phyloP scores from a whole-genome alignment of 2,797 vertebrate species.

The Xenentodon cancila region DNA sequence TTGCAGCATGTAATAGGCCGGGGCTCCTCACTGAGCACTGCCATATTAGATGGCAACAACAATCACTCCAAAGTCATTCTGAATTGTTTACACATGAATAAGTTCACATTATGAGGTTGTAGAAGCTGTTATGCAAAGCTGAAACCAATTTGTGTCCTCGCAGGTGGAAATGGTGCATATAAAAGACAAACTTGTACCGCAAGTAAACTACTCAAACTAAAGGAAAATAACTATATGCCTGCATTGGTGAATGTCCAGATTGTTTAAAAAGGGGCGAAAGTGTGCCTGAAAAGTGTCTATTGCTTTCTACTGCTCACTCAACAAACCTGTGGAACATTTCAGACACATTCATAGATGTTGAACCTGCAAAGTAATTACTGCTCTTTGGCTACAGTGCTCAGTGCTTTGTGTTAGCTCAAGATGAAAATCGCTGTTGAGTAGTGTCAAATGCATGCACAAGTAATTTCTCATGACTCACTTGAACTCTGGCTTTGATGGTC shows the following conservation, averaged over 20 bases:
- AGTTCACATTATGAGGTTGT: neutral
- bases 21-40: neutral
- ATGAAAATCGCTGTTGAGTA: constrained; percentile 1
- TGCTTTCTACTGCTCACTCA: neutral
- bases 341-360: neutral
- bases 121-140: neutral
- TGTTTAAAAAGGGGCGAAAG: neutral
- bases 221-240: too few species aligned
- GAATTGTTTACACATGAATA: constrained; percentile 1
- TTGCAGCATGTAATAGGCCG: too few species aligned
- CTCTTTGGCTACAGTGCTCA: constrained; percentile 5
- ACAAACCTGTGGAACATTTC: neutral
- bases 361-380: constrained; percentile 2
- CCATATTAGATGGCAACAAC: neutral
- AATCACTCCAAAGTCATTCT: neutral
- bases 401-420: constrained; percentile 8
- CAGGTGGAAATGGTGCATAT: neutral
- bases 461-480: constrained; percentile 22
- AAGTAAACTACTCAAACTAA: too few species aligned
- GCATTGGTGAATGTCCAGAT: too few species aligned
- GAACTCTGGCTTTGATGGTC: constrained; percentile 7
- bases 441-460: neutral
- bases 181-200: neutral
- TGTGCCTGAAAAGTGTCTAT: neutral
- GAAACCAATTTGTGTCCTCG: neutral